Base-by-base conservation (phyloP, 2,797 vertebrate genomes). In the Lindbergichthys nudifrons region DNA sequence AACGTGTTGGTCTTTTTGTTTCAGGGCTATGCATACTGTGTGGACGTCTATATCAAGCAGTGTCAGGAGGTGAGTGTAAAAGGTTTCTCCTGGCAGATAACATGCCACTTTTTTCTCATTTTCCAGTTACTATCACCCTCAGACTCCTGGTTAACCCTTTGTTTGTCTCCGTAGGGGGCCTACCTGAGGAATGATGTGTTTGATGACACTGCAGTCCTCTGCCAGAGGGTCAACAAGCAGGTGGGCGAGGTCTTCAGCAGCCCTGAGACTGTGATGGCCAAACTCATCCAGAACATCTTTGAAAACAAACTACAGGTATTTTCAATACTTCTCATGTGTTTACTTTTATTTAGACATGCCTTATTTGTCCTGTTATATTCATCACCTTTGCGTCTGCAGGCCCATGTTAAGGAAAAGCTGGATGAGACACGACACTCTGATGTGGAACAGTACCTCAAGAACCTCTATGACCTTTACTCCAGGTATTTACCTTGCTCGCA, bases 21-120 rank as follows among this genome's bases (percentile, higher is more conserved):
- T 21, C 63, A 99, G 98, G 98, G 98, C 84, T 99, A 99, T 90
- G 98, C 98, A 81, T 97, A 99, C 87, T 99, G 98, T 79, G 97
- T 99, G 83, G 98, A 99, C 83, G 98, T 99, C 87, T 99, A 99
- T 88, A 99, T 99, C 93, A 99, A 98, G 88, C 98, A 99, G 86
- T 99, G 98, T 93, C 98, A 99, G 91, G 98, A 99, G 94, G 98
- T 98, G 94, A 95, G 92, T 81, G 19, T 58, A 16, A 41, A 45
- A 51, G 10, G 7, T 43, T 75, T 30, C 9, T 47, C 21, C 26
- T 61, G 48, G 19, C 36, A 18, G 11, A 19, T 50, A 21, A 63
- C 66, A 50, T 18, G 48, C 15, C 2, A 48, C 3, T 43, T 59
- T 10, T 65, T n/a, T 26, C 23, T 26, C 59, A 15, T 26, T 5